These are phyloP conservation scores for Drosophila miranda DNA, from an alignment of 1,140 invertebrate genomes.

Conservation along the genomic window DNA sequence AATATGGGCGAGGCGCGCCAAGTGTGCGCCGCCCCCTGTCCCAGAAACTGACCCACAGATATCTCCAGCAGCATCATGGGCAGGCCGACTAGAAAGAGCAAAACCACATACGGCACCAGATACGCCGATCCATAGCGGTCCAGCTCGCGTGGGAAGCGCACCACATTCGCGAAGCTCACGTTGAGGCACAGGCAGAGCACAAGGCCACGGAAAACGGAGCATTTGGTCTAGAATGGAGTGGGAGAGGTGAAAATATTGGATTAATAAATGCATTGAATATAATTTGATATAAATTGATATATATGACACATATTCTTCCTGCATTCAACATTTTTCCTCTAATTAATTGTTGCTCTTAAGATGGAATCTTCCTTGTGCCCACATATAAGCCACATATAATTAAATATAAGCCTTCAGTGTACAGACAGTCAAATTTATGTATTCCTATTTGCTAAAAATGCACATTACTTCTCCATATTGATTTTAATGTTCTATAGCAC, in stretches of 20 bases:
- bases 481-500: no score
- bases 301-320: no score
- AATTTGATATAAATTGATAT: no score
- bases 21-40: constrained; percentile 81
- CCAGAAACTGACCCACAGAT: constrained; percentile 80
- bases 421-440: no score
- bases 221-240: constrained; percentile 76
- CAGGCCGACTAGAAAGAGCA: constrained; percentile 81
- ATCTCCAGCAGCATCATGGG: constrained; percentile 81
- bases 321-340: no score
- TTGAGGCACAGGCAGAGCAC: constrained; percentile 81
- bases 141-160: constrained; percentile 81
- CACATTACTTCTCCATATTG: no score
- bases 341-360: no score
- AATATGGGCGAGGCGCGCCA: constrained; percentile 82
- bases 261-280: not conserved
- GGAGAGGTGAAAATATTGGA: not conserved
- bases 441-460: no score
- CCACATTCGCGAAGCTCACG: constrained; percentile 80
- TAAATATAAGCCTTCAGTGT: no score
- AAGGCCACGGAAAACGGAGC: constrained; percentile 81
- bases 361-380: no score
- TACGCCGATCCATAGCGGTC: constrained; percentile 78
- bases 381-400: no score
- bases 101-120: constrained; percentile 76